Evolutionary conservation across 2,113 vertebrate species (phyloP).

Genomic region (Gallinago jamesoni): DNA sequence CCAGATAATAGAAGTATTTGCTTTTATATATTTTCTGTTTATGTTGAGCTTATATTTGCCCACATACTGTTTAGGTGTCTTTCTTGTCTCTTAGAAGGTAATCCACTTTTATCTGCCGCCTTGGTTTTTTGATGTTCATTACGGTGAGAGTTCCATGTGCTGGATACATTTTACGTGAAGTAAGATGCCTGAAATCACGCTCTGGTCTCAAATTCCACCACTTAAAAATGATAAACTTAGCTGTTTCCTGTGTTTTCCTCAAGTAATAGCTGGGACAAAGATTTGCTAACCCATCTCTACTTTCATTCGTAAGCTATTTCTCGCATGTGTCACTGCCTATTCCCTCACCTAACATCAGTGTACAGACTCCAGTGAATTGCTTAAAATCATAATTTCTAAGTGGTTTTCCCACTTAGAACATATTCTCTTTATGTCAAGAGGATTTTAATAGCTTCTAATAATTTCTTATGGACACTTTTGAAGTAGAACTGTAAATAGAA

Average conservation of each 20-base stretch:
- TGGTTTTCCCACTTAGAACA: background rate
- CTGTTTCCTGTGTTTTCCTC: background rate
- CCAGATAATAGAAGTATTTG: background rate
- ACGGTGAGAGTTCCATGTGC: background rate
- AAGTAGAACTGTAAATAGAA: background rate
- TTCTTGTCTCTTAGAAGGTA: background rate
- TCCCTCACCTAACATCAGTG: background rate
- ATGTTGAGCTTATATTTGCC: background rate
- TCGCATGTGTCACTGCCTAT: background rate
- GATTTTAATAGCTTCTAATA: background rate
- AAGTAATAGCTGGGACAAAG: background rate
- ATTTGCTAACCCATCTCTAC: background rate
- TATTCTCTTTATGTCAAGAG: background rate
- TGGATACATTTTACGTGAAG: background rate
- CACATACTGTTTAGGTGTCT: background rate
- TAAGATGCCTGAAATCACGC: background rate
- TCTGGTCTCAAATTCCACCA: background rate
- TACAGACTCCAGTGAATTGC: background rate
- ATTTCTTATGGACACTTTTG: background rate
- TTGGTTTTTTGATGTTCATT: background rate
- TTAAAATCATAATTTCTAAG: background rate
- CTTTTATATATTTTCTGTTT: background rate
- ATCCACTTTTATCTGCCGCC: background rate
- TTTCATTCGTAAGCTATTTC: background rate
- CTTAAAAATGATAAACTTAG: background rate